Evolutionary conservation across 2,888 invertebrate species (phyloP).

Genomic region (Nemoura dubitans): DNA sequence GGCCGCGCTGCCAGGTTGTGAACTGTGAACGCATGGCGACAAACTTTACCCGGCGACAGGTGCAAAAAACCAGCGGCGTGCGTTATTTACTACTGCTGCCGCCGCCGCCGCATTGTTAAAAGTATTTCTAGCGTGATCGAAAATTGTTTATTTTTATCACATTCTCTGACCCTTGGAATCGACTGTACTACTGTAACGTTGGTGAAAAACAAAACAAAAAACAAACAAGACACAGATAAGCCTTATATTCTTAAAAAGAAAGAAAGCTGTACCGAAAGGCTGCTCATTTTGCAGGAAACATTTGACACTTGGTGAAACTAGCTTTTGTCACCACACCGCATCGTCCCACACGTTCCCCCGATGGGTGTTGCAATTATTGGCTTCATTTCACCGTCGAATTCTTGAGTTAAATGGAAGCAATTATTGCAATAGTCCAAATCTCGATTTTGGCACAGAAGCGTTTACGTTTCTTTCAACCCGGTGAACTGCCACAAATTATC

Average conservation of each 20-base stretch:
- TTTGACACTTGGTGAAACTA: constrained; percentile 4
- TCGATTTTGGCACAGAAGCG: background rate
- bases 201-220: background rate
- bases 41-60: background rate
- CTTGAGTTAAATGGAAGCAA: background rate
- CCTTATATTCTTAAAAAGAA: constrained; percentile 41
- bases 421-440: background rate
- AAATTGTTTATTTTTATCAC: constrained; percentile 32
- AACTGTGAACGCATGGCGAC: constrained; percentile 7
- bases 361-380: background rate
- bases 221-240: constrained; percentile 35
- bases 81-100: constrained; percentile 22
- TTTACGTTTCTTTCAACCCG: background rate
- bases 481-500: background rate
- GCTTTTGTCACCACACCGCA: background rate
- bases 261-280: constrained; percentile 16
- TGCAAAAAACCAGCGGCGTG: background rate
- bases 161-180: constrained; percentile 21
- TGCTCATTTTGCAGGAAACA: background rate
- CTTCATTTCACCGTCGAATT: background rate
- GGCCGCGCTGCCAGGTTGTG: background rate
- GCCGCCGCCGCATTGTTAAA: constrained; percentile 21
- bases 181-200: background rate
- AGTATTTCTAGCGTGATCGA: constrained; percentile 25
- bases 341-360: background rate